Percentiles rank a stretch among this genome's conserved stretches.
Evolutionary conservation across 23 tunicate species (phyloP).

Genomic region (Botrylloides violaceus): DNA sequence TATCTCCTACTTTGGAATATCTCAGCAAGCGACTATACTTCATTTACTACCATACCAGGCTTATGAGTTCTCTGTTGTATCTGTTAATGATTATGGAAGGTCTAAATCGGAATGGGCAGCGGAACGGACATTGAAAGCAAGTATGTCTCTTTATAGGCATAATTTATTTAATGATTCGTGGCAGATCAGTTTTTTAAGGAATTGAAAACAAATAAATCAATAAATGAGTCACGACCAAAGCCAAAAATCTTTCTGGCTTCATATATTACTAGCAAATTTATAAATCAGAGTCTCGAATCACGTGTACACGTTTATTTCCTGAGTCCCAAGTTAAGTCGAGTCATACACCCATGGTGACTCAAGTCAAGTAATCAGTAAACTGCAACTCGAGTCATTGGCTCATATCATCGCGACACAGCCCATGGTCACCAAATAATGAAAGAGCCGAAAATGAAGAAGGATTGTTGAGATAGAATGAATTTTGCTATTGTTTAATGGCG

Average conservation of each 20-base stretch:
- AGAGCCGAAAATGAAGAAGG: too few relatives aligned
- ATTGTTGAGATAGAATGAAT: too few relatives aligned
- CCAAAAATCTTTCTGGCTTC: neutral
- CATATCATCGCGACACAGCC: too few relatives aligned
- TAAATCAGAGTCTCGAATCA: too few relatives aligned
- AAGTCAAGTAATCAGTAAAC: too few relatives aligned
- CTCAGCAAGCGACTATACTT: constrained; percentile 12
- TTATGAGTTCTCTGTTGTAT: constrained; percentile 58
- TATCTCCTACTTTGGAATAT: constrained; percentile 46
- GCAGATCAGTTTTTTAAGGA: neutral
- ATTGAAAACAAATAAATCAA: neutral
- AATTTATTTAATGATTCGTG: neutral
- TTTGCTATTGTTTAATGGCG: too few relatives aligned
- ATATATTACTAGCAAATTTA: neutral
- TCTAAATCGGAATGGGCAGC: constrained; percentile 64
- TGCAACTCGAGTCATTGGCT: too few relatives aligned
- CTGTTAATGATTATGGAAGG: constrained; percentile 64
- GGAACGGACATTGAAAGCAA: constrained; percentile 36
- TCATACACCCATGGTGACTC: too few relatives aligned
- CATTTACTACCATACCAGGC: constrained; percentile 47
- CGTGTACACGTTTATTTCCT: too few relatives aligned
- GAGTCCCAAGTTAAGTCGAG: too few relatives aligned
- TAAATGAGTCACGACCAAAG: too few relatives aligned
- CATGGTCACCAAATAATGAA: too few relatives aligned
- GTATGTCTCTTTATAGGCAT: constrained; percentile 34